phyloP scores from a whole-genome alignment of 2,888 invertebrate genomes.

The Machimus rusticus region DNA sequence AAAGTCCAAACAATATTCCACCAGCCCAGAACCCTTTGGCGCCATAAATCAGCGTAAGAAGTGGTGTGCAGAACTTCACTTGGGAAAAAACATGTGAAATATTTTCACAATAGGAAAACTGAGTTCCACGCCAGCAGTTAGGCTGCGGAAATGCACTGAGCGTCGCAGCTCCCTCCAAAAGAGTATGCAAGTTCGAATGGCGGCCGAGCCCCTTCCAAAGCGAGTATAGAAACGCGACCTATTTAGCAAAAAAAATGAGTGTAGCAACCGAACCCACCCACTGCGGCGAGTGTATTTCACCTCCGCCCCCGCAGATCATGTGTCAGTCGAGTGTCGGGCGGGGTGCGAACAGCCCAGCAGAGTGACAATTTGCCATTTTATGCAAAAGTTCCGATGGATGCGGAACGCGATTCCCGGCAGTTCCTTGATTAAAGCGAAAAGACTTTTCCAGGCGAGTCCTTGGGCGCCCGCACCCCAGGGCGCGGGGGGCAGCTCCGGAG shows the following conservation, averaged over 20 bases:
- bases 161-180: not conserved
- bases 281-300: not conserved
- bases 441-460: slow-evolving; percentile 11
- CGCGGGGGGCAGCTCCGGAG: not conserved
- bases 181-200: not conserved
- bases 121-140: not conserved
- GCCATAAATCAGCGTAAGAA: not conserved
- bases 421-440: slow-evolving; percentile 25
- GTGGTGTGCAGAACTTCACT: not conserved
- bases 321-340: not conserved
- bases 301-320: not conserved
- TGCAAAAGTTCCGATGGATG: not conserved
- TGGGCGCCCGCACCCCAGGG: not conserved
- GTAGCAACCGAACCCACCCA: not conserved
- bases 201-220: not conserved
- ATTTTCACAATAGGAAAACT: not conserved
- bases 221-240: not conserved
- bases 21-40: not conserved
- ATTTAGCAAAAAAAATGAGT: not conserved
- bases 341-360: not conserved
- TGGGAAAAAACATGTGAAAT: not conserved
- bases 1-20: not conserved
- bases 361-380: slow-evolving; percentile 1
- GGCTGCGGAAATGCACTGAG: not conserved
- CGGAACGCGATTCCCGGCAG: not conserved